Base-by-base conservation (phyloP, 2,888 invertebrate genomes). In the Pheosia gnoma region DNA sequence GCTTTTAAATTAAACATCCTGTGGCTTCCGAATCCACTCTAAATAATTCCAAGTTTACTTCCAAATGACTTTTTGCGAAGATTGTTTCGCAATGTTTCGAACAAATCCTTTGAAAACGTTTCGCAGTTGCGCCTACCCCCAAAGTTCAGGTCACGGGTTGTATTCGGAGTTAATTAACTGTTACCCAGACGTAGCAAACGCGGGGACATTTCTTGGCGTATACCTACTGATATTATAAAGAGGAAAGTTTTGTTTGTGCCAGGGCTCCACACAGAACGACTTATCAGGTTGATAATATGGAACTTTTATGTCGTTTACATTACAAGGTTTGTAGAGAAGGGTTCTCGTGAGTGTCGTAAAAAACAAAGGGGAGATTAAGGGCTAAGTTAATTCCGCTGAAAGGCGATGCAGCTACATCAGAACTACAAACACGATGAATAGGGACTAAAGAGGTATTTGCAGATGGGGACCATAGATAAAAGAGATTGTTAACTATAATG, bases 161-260 rank as follows among this genome's bases (percentile, higher is more conserved):
- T 62, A 60, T 65, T 62, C 58, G 51, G 61, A 65, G 62, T 62
- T 62, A 65, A 65, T 65, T 65, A 65, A 65, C 62, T 56, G 59
- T 65, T 62, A 56, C 62, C 59, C 36, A 53, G 53, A 37, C 5
- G 53, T 10, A 53, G 5, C 52, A 8, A 53, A 53, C 37, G 37
- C 51, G 5, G 51, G 10, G 53, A 4, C 53, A 25, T 53, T 37
- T 53, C 53, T 53, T 53, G 37, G 11, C 37, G 53, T 37, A 37
- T 37, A 53, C 25, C 25, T 25, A 25, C 53, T 53, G 11, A 53
- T 10, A 53, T 37, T 53, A 25, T 51, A 37, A 53, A 53, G 53
- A 37, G 53, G 37, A 53, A 53, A 53, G 53, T 53, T 53, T 53
- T 53, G 53, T 53, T 53, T 53, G 53, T 53, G 37, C 6, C 4